These are phyloP conservation scores for Cancer borealis DNA, from an alignment of 2,888 invertebrate genomes.

Conservation along the genomic window DNA sequence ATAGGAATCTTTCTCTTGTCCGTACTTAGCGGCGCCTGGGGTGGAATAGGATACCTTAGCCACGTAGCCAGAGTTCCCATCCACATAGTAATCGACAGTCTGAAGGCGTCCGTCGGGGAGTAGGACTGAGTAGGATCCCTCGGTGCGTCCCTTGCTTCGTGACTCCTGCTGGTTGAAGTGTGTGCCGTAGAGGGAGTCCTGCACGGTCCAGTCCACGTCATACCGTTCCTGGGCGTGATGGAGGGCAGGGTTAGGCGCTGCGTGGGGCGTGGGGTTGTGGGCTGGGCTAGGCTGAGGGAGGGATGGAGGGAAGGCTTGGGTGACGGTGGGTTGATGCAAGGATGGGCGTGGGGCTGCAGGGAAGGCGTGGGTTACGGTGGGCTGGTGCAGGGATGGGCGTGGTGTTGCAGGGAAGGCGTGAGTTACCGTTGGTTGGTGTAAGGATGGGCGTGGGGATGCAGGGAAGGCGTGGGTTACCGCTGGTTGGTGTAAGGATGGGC, in stretches of 20 bases:
- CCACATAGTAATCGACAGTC: background rate
- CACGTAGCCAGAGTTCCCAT: background rate
- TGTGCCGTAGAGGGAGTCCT: background rate
- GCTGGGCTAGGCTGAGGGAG: background rate
- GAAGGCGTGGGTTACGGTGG: background rate
- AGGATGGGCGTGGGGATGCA: background rate
- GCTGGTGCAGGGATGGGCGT: background rate
- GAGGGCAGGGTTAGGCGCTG: background rate
- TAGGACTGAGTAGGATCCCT: background rate
- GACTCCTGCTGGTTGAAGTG: slow-evolving; percentile 23
- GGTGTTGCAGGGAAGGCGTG: background rate
- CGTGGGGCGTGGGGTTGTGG: background rate
- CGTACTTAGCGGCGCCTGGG: background rate
- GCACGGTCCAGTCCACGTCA: background rate
- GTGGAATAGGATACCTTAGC: background rate
- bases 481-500: background rate
- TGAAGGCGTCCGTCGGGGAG: background rate
- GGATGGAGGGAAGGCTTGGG: background rate
- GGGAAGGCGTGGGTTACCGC: background rate
- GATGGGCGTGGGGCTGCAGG: background rate
- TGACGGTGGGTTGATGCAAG: background rate
- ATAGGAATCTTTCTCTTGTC: background rate
- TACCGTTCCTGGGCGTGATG: background rate
- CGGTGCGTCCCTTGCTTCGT: background rate
- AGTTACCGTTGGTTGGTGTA: background rate